Conservation (phyloP, 2,888 invertebrate genomes). For the Caenorhabditis doughertyi region DNA sequence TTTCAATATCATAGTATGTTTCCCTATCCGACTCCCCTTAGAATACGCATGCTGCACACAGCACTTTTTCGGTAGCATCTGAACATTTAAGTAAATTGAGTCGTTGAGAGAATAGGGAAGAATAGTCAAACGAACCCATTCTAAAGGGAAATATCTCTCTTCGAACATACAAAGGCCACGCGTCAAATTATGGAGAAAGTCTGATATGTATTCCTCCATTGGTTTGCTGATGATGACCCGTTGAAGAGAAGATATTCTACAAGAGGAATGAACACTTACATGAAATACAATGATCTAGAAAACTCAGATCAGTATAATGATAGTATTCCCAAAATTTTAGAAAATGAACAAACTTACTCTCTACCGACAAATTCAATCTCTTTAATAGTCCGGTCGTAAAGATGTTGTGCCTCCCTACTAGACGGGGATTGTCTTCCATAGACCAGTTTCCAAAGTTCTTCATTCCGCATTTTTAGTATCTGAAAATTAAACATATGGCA, state of each 20-base stretch:
- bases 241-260: neutral
- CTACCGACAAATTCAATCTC: neutral
- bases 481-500: neutral
- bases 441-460: neutral
- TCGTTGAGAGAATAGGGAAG: neutral
- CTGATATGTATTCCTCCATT: neutral
- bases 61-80: neutral
- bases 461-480: neutral
- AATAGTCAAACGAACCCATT: slow-evolving; percentile 31
- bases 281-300: no score
- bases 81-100: neutral
- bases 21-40: neutral
- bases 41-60: neutral
- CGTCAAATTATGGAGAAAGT: neutral
- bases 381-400: neutral
- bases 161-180: neutral
- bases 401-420: neutral
- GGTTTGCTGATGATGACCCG: neutral
- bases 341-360: neutral
- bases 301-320: no score
- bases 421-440: neutral
- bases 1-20: neutral
- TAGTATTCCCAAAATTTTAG: no score
- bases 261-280: no score
- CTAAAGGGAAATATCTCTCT: slow-evolving; percentile 7